These are phyloP conservation scores for Capromys pilorides DNA, from an alignment of 2,797 vertebrate species.

Conservation along the genomic window DNA sequence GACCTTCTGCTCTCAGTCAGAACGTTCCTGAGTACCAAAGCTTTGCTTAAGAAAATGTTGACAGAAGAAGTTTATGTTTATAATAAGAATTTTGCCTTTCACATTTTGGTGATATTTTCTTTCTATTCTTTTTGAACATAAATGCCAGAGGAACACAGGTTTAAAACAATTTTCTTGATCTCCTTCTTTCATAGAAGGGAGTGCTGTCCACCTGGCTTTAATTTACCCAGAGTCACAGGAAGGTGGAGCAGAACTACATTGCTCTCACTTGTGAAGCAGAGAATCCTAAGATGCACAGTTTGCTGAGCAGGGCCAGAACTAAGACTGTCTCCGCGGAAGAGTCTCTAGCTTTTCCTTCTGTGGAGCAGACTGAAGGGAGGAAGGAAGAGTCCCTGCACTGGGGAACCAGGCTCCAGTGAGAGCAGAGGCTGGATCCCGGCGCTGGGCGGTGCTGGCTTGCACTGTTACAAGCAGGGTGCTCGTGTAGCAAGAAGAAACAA, in stretches of 20 bases:
- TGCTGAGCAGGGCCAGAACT: neutral
- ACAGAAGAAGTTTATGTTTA: slow-evolving; percentile 1
- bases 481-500: neutral
- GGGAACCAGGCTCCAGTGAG: neutral
- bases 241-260: slow-evolving; percentile 45
- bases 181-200: slow-evolving; percentile 57
- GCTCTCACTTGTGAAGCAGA: slow-evolving; percentile 60
- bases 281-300: neutral
- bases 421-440: neutral
- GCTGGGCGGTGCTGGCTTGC: neutral
- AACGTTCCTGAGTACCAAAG: neutral
- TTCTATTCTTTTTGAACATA: slow-evolving; percentile 16
- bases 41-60: slow-evolving; percentile 10
- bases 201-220: slow-evolving; percentile 54
- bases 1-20: neutral
- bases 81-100: slow-evolving; percentile 14
- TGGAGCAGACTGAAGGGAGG: neutral
- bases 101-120: neutral
- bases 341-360: neutral
- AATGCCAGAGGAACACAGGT: slow-evolving; percentile 56
- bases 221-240: slow-evolving; percentile 67
- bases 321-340: neutral
- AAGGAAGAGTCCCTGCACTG: neutral
- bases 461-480: neutral
- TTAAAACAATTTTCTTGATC: slow-evolving; percentile 69